These are phyloP conservation scores for Rhagologus leucostigma DNA, from an alignment of 2,113 vertebrate species.

Conservation along the genomic window DNA sequence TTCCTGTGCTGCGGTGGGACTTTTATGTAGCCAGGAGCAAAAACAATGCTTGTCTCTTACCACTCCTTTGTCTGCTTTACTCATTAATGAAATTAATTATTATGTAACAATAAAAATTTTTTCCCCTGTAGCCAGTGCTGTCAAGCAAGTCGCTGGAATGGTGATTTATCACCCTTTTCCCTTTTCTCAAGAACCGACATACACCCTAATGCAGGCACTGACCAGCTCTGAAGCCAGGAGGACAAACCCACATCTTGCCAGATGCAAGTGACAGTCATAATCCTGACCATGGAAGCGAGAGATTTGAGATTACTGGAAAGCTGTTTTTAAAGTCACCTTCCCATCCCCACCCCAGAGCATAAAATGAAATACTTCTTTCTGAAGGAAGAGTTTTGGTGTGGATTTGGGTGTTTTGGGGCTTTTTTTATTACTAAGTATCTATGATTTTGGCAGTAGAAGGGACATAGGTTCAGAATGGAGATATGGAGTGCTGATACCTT, in stretches of 20 bases:
- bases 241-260: neutral
- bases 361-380: neutral
- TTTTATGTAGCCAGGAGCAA: neutral
- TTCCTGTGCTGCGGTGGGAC: too few relatives aligned
- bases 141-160: neutral
- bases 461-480: neutral
- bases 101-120: neutral
- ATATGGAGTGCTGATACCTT: neutral
- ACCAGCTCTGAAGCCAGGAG: neutral
- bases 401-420: neutral
- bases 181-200: neutral
- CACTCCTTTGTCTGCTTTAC: neutral
- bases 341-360: accelerated
- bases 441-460: neutral
- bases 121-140: neutral
- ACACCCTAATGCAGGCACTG: neutral
- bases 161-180: neutral
- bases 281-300: neutral
- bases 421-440: neutral
- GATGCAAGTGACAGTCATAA: neutral
- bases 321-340: neutral
- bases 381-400: neutral
- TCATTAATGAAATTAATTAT: neutral
- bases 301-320: neutral
- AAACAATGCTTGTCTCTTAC: neutral